Evolutionary conservation across 2,888 invertebrate genomes (phyloP).

Genomic region (Amiota mariae): DNA sequence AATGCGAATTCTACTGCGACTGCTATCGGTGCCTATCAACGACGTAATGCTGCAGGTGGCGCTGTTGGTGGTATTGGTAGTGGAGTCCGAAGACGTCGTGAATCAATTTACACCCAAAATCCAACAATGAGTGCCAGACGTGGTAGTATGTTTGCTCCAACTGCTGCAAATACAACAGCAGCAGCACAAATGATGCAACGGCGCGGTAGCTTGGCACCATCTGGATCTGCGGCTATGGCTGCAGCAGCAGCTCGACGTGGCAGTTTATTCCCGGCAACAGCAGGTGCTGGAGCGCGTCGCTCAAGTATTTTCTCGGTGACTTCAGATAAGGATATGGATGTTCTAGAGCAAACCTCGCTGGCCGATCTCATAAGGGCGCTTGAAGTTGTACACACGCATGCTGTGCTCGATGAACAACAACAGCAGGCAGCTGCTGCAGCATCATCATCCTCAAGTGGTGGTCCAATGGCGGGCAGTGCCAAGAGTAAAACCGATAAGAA

Average conservation of each 20-base stretch:
- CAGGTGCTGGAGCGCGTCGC: conserved; percentile 59
- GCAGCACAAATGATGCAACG: conserved; percentile 57
- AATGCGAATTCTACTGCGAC: conserved; percentile 36
- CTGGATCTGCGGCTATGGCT: conserved; percentile 49
- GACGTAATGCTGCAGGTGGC: conserved; percentile 25
- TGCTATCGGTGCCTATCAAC: conserved; percentile 58
- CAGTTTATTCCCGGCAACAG: conserved; percentile 62
- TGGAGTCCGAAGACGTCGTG: conserved; percentile 58
- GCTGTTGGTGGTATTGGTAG: too few species aligned
- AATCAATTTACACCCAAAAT: conserved; percentile 70
- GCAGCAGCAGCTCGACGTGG: conserved; percentile 62
- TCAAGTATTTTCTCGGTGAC: conserved; percentile 70
- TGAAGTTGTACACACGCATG: conserved; percentile 79
- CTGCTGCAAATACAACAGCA: conserved; percentile 42
- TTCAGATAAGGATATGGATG: conserved; percentile 71
- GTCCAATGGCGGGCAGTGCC: conserved; percentile 36
- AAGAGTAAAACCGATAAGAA: conserved; percentile 47
- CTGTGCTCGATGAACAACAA: conserved; percentile 68
- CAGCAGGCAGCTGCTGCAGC: conserved; percentile 36
- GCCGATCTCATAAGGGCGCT: conserved; percentile 87
- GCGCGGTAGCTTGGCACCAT: conserved; percentile 61
- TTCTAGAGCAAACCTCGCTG: conserved; percentile 87
- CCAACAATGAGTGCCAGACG: conserved; percentile 62
- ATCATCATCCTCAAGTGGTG: conserved; percentile 30
- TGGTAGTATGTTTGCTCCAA: conserved; percentile 65